phyloP scores from a whole-genome alignment of 2,797 vertebrate genomes.

The Notolabrus celidotus region DNA sequence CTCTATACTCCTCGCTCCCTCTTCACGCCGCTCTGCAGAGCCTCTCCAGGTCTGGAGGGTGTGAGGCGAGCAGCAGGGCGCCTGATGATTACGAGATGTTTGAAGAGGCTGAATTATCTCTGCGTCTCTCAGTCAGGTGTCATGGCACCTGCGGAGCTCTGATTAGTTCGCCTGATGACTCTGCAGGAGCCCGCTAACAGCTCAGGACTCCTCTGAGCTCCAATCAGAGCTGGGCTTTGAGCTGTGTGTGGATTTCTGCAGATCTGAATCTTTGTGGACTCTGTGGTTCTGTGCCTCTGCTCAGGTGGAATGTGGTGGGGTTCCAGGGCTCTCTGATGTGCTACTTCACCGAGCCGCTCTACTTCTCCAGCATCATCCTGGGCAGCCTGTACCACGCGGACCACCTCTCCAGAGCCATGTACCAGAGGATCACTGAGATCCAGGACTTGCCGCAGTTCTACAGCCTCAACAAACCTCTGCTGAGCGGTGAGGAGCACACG shows the following conservation, averaged over 20 bases:
- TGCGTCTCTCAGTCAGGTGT: conserved; percentile 43
- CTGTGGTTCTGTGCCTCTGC: neutral
- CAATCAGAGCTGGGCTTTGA: conserved; percentile 8
- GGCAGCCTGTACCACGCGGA: conserved; percentile 96
- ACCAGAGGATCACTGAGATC: conserved; percentile 93
- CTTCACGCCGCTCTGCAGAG: neutral
- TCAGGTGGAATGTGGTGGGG: conserved; percentile 95
- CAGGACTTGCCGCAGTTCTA: conserved; percentile 89
- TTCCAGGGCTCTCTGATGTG: conserved; percentile 95
- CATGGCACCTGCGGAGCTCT: conserved; percentile 9
- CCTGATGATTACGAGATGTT: conserved; percentile 29
- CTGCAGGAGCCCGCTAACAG: conserved; percentile 10
- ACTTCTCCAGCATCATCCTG: conserved; percentile 96
- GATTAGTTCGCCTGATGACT: conserved; percentile 35
- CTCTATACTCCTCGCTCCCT: neutral
- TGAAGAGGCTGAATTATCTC: conserved; percentile 42
- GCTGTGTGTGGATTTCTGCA: neutral
- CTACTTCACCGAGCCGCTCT: conserved; percentile 93
- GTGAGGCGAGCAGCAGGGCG: conserved; percentile 9
- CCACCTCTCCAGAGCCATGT: conserved; percentile 94
- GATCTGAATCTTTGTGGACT: neutral
- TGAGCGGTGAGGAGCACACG: conserved; percentile 88
- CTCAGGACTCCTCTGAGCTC: neutral
- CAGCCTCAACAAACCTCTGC: conserved; percentile 91
- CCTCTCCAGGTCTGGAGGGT: conserved; percentile 1